Evolutionary conservation across 2,888 invertebrate species (phyloP).

Genomic region (Scrobipalpa atriplicella): DNA sequence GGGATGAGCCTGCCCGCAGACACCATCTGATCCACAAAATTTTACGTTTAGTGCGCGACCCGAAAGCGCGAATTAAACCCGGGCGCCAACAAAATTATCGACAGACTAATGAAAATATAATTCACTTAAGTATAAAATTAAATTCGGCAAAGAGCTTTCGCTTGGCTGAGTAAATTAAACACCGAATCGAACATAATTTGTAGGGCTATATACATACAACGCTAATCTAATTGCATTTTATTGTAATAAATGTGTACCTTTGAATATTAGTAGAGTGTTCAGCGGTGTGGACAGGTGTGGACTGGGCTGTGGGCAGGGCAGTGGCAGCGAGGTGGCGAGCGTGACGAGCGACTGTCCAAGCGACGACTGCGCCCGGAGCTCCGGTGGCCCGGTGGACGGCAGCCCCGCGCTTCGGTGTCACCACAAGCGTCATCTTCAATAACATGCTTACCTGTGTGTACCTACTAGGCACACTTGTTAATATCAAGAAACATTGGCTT

Average conservation of each 20-base stretch:
- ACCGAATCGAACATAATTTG: neutral
- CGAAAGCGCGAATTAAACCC: conserved; percentile 5
- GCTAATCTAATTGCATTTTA: neutral
- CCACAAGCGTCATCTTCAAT: neutral
- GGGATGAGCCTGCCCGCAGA: conserved; percentile 35
- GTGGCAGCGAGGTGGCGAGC: neutral
- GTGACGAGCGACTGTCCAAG: neutral
- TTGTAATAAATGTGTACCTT: neutral
- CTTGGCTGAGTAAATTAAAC: neutral
- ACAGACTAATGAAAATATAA: conserved; percentile 11
- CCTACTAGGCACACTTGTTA: neutral
- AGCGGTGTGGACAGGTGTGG: neutral
- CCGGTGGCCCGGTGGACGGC: neutral
- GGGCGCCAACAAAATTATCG: conserved; percentile 1
- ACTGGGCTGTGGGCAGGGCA: neutral
- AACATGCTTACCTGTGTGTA: no score
- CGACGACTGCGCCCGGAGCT: neutral
- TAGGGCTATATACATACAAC: neutral
- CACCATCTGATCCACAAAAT: conserved; percentile 49
- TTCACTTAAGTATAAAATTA: neutral
- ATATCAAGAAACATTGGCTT: no score
- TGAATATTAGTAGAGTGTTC: neutral
- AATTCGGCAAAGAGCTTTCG: neutral
- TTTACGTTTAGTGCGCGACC: conserved; percentile 17
- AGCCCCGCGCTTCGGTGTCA: neutral